Conservation (phyloP, 2,888 invertebrate species). For the Drosophila buzzatii region DNA sequence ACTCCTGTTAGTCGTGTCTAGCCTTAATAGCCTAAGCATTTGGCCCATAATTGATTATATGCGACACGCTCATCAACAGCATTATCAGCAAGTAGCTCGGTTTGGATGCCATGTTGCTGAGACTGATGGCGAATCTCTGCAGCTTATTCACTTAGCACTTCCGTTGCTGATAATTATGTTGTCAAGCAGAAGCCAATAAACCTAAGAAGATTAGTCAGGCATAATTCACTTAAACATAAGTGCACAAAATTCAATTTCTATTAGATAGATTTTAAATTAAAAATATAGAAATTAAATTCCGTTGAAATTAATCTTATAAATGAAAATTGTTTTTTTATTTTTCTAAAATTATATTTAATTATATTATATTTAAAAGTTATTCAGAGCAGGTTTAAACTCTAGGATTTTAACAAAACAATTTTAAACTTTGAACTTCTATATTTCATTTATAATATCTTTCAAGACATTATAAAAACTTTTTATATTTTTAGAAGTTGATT, state of each 20-base stretch:
- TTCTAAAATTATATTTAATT: not conserved
- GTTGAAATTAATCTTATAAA: too few relatives aligned
- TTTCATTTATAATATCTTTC: too few relatives aligned
- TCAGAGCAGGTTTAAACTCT: not conserved
- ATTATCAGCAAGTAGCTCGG: conserved; percentile 35
- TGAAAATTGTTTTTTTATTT: too few relatives aligned
- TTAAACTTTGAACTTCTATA: too few relatives aligned
- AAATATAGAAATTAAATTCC: not conserved
- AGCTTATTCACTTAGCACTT: conserved; percentile 39
- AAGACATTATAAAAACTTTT: too few relatives aligned
- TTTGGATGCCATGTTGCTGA: conserved; percentile 23
- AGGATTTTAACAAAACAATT: too few relatives aligned
- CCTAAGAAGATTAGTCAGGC: not conserved
- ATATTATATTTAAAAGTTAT: not conserved
- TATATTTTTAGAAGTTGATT: not conserved
- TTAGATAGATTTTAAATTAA: not conserved
- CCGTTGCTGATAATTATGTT: conserved; percentile 31
- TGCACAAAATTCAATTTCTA: not conserved
- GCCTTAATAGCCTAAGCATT: conserved; percentile 35
- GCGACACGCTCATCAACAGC: conserved; percentile 27
- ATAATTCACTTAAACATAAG: not conserved
- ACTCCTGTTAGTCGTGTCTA: conserved; percentile 5
- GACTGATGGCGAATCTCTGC: conserved; percentile 29
- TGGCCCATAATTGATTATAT: conserved; percentile 37
- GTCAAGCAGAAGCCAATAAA: conserved; percentile 11